Evolutionary conservation across 37 sponge, comb jelly and placozoan genomes (phyloP).

Genomic region (Halisarca cf. caerulea): DNA sequence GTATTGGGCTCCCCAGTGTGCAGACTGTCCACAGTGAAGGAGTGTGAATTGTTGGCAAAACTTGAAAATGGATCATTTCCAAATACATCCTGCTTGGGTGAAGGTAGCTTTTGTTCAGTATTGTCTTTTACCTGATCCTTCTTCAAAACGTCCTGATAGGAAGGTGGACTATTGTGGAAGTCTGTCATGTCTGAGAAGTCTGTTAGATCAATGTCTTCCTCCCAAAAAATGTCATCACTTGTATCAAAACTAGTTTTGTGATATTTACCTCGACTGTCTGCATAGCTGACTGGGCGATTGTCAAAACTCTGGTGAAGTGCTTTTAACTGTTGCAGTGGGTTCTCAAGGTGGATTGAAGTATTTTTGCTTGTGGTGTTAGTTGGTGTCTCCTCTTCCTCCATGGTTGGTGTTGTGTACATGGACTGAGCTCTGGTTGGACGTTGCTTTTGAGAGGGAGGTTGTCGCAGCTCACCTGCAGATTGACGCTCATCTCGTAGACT

Average conservation of each 20-base stretch:
- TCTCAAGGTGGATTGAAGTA: slow-evolving; percentile 17
- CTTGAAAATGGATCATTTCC: slow-evolving; percentile 9
- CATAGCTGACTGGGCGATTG: neutral
- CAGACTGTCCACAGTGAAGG: neutral
- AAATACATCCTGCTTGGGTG: neutral
- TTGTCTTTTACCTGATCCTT: neutral
- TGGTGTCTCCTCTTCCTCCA: neutral
- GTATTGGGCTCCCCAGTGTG: neutral
- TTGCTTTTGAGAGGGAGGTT: neutral
- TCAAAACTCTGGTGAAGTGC: neutral
- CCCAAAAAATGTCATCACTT: neutral
- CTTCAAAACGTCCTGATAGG: slow-evolving; percentile 11
- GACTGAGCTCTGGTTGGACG: neutral
- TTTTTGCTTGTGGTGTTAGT: neutral
- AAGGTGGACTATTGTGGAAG: neutral
- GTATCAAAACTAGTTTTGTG: neutral
- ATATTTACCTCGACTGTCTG: too few relatives aligned
- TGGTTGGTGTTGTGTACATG: slow-evolving; percentile 1
- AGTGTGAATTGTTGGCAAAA: neutral
- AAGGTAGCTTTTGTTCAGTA: neutral
- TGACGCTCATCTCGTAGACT: neutral
- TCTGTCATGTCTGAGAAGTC: neutral
- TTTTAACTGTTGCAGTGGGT: slow-evolving; percentile 18
- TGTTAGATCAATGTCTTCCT: neutral
- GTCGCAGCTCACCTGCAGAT: neutral